Evolutionary conservation across 2,113 vertebrate genomes (phyloP).

Genomic region (Sprattus sprattus): DNA sequence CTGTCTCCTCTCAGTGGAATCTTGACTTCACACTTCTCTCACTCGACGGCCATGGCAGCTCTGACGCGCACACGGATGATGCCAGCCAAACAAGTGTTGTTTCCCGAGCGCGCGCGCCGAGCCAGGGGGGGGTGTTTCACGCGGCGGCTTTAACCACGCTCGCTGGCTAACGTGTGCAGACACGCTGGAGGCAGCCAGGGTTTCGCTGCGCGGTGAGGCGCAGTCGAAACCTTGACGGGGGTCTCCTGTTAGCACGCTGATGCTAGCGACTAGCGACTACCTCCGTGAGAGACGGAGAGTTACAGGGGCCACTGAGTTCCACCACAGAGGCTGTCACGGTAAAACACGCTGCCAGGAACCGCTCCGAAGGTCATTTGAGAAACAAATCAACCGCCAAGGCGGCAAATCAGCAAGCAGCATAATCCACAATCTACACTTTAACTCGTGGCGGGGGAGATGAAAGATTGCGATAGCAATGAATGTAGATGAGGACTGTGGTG

Average conservation of each 20-base stretch:
- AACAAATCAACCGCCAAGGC: neutral
- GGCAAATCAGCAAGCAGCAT: neutral
- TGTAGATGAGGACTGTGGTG: neutral
- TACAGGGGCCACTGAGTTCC: neutral
- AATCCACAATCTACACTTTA: neutral
- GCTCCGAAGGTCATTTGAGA: neutral
- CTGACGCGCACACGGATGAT: neutral
- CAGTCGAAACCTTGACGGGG: neutral
- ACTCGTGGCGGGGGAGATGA: neutral
- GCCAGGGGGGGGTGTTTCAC: neutral
- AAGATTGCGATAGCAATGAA: neutral
- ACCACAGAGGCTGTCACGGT: neutral
- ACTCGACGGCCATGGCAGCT: neutral
- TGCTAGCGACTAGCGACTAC: neutral
- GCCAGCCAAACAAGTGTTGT: slow-evolving; percentile 6
- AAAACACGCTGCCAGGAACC: neutral
- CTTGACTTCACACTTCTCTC: slow-evolving; percentile 5
- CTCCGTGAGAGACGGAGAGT: neutral
- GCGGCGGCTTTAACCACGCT: neutral
- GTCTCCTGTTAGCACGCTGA: slow-evolving; percentile 5
- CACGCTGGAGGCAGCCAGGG: neutral
- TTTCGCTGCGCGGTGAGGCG: neutral
- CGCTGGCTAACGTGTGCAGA: neutral
- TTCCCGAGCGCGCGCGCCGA: neutral
- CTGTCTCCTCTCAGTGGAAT: slow-evolving; percentile 6